Evolutionary conservation across 2,113 vertebrate species (phyloP).

Genomic region (Calyptommatus sinebrachiatus): DNA sequence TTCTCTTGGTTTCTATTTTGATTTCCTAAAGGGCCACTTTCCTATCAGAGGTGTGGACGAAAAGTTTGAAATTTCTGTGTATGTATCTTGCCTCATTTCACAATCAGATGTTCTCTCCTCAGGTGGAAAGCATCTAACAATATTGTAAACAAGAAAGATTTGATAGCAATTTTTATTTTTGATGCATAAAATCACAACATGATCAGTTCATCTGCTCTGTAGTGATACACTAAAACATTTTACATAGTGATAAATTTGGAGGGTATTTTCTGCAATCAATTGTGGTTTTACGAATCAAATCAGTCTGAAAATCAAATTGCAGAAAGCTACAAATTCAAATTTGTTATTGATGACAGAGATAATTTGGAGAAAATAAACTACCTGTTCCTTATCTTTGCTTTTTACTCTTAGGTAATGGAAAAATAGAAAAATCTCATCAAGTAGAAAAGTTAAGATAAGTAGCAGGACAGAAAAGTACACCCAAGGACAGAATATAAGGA

Average conservation of each 20-base stretch:
- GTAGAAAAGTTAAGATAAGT: not conserved
- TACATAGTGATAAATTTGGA: not conserved
- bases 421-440: not conserved
- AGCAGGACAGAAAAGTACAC: not conserved
- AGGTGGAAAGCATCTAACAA: not conserved
- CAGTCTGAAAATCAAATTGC: not conserved
- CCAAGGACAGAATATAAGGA: not conserved
- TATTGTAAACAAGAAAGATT: not conserved
- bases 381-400: not conserved
- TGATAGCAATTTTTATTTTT: not conserved
- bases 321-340: not conserved
- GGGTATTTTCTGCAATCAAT: conserved; percentile 1
- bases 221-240: not conserved
- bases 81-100: not conserved
- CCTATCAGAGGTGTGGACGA: not conserved
- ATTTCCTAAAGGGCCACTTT: not conserved
- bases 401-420: not conserved
- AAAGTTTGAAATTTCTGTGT: not conserved
- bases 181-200: conserved; percentile 4
- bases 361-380: not conserved
- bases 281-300: not conserved
- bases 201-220: conserved; percentile 4
- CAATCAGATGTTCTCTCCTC: conserved; percentile 1
- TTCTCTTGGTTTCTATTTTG: not conserved
- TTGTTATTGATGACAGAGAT: not conserved